Base-by-base conservation (phyloP, 2,797 vertebrate species). In the Holocentrus rufus region DNA sequence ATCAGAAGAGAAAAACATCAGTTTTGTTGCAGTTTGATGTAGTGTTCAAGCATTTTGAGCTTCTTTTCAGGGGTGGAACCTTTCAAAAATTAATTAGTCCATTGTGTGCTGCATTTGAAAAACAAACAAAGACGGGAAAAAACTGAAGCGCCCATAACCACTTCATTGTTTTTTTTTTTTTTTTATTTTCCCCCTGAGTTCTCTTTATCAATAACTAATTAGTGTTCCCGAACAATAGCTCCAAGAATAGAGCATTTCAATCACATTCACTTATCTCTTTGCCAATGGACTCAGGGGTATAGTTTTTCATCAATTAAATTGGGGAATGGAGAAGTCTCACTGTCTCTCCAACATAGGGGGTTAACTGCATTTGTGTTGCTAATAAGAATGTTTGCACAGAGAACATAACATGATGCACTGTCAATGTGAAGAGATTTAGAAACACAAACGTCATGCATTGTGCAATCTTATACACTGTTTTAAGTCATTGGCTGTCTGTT, bases 171-270 rank as follows among this genome's bases (percentile, higher is more conserved):
- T n/a, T n/a, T n/a, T n/a, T 13, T 75, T 66, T 65, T 62, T 77
- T 54, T 66, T 54, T 17, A 39, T 59, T 30, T 46, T 49, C 23
- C 62, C 69, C 74, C 44, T 1, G 23, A 69, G 76, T 77, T 77
- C 70, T 46, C 68, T 72, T 80, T 85, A 88, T 86, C 85, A 90
- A 87, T 89, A 90, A 85, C 80, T 88, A 90, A 91, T 90, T 88
- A 90, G 77, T 69, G 78, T 76, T 85, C 73, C 79, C 57, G 81
- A 87, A 89, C 80, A 81, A 81, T 64, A 77, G 81, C 83, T 89
- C 76, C 54, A 69, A 74, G 79, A 81, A 82, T 77, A 81, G 67
- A 64, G 69, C 15, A 15, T 83, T 86, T 83, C 77, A 82, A 73
- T 88, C 72, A 76, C 54, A 79, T 66, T 80, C 75, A 64, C 68